Evolutionary conservation across 2,113 vertebrate genomes (phyloP), one percentile per base, ranked within the genome.

Genomic region (Phalacrocorax brasilianus): DNA sequence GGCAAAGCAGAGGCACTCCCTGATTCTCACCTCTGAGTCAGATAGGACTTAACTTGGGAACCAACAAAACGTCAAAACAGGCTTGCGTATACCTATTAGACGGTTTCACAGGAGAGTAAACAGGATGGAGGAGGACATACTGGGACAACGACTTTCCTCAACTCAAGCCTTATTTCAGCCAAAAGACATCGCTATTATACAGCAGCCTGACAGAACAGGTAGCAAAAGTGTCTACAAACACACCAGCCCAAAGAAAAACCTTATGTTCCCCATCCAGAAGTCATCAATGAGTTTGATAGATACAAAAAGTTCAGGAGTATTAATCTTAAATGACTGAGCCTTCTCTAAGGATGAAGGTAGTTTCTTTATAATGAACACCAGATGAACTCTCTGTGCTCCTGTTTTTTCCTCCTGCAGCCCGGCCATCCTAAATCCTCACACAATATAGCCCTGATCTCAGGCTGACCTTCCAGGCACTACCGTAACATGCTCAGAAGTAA

Each of bases 71-170:
- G n/a, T 56, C 70, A 38, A 61, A 91, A 49, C 1, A 88, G 27
- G 38, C 35, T 52, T 44, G n/a, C 61, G 24, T 24, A 33, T 30
- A 68, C 53, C 22, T 88, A 40, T 74, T 19, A 8, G 66, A 30
- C 6, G 53, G 32, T 24, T 67, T 92, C 76, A 67, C 23, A 53
- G 79, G 55, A 74, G 68, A 71, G 70, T 88, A 93, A 95, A 95
- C 85, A 94, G 65, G 66, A 45, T 53, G 22, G 58, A 82, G 73
- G 9, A 67, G 42, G 24, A 82, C 24, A 15, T 15, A 22, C 44
- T 32, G 40, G 44, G 66, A 91, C 74, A 70, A 1, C 5, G 26
- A 28, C 33, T 93, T 56, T 72, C 73, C 81, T 32, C 58, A 93
- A 6, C 22, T 85, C 58, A 92, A 73, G 44, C 73, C 14, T 67